Conservation (phyloP, 2,113 vertebrate species). For the Lichenostomus cassidix region DNA sequence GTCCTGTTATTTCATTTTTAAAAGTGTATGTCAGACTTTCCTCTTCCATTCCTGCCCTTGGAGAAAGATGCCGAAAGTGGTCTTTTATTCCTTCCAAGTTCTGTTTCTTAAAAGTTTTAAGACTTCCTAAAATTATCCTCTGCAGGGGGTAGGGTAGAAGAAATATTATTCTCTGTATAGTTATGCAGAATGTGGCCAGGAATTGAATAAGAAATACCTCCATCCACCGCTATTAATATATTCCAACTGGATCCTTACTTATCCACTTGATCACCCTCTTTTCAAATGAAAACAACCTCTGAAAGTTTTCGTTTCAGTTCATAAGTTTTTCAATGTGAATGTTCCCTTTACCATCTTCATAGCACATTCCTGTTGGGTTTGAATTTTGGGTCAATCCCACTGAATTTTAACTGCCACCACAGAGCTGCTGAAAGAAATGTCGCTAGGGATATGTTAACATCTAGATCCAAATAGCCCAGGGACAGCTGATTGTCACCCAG, state of each 20-base stretch:
- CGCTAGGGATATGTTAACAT: not conserved
- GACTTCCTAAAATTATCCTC: not conserved
- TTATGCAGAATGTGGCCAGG: not conserved
- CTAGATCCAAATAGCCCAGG: not conserved
- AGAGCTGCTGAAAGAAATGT: not conserved
- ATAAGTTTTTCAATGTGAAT: not conserved
- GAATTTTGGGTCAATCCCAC: conserved; percentile 1
- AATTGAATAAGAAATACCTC: not conserved
- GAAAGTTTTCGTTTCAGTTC: not conserved
- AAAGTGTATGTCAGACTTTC: conserved; percentile 5
- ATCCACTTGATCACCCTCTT: not conserved
- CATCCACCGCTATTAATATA: not conserved
- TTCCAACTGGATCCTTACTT: not conserved
- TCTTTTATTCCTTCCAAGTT: conserved; percentile 4
- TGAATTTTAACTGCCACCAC: not conserved
- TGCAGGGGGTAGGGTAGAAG: not conserved
- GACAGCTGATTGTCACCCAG: not conserved
- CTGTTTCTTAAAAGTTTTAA: not conserved
- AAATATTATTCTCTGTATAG: not conserved
- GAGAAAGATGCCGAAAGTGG: not conserved
- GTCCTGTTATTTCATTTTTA: not conserved
- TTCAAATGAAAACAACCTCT: not conserved
- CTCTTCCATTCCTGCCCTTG: conserved; percentile 10
- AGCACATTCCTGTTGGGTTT: not conserved
- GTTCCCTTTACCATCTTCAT: not conserved